Evolutionary conservation across 2,888 invertebrate genomes (phyloP).

Genomic region (Pinctada fucata): DNA sequence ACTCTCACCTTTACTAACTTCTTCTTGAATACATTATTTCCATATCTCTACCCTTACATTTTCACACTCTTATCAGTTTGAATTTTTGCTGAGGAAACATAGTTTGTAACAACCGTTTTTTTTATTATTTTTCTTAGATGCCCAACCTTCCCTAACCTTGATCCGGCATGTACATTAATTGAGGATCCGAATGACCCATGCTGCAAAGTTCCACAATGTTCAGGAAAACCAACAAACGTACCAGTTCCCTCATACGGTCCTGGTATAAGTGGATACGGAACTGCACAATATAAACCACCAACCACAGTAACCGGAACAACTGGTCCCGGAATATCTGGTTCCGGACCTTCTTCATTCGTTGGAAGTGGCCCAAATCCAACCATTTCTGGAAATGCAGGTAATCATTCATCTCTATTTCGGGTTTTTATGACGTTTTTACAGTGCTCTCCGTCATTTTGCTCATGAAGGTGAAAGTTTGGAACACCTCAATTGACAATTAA

Average conservation of each 20-base stretch:
- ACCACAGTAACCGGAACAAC: conserved; percentile 46
- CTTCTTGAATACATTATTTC: too few species aligned
- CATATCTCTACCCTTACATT: too few species aligned
- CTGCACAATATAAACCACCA: conserved; percentile 39
- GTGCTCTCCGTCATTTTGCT: too few species aligned
- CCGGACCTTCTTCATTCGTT: conserved; percentile 22
- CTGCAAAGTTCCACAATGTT: conserved; percentile 54
- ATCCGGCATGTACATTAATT: conserved; percentile 45
- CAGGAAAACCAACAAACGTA: conserved; percentile 38
- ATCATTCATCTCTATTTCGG: neutral
- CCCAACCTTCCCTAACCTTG: conserved; percentile 53
- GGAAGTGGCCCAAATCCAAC: conserved; percentile 26
- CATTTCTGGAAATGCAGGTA: conserved; percentile 16
- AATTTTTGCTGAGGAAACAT: too few species aligned
- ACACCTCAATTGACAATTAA: neutral
- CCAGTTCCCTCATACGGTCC: conserved; percentile 58
- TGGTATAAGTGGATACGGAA: conserved; percentile 53
- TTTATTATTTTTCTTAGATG: conserved; percentile 41
- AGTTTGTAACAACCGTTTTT: too few species aligned
- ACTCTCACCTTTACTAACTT: too few species aligned
- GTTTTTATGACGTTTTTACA: too few species aligned
- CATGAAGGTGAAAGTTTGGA: neutral
- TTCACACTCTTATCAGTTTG: too few species aligned
- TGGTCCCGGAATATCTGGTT: conserved; percentile 27
- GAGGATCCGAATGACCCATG: conserved; percentile 59